These are phyloP conservation scores for Ptychadena robeensis DNA, from an alignment of 2,797 vertebrate species.

Conservation along the genomic window DNA sequence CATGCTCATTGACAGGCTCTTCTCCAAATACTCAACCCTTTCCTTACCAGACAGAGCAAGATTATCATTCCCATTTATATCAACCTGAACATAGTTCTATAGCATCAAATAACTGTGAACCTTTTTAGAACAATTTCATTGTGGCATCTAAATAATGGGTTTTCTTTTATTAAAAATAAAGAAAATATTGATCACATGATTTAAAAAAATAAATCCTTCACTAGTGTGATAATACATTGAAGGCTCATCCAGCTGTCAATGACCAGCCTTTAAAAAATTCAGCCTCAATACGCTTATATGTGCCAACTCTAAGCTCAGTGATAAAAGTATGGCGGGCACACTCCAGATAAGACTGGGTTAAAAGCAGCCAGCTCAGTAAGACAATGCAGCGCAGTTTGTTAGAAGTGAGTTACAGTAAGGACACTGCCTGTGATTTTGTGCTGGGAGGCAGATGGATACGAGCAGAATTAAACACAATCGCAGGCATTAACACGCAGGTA, in stretches of 20 bases:
- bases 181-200: neutral
- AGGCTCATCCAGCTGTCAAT: neutral
- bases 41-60: slow-evolving; percentile 22
- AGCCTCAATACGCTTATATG: neutral
- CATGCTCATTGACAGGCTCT: slow-evolving; percentile 57
- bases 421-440: slow-evolving; percentile 60
- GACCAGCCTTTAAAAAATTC: neutral
- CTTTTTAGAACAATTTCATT: no score
- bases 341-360: slow-evolving; percentile 13
- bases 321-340: no score
- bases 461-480: slow-evolving; percentile 68
- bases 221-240: neutral
- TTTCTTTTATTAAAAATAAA: neutral
- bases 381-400: slow-evolving; percentile 53
- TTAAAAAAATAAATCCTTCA: neutral
- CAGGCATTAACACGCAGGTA: slow-evolving; percentile 68
- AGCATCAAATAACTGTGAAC: neutral
- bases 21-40: slow-evolving; percentile 46
- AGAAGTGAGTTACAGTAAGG: slow-evolving; percentile 58
- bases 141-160: neutral
- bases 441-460: slow-evolving; percentile 70
- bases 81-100: neutral
- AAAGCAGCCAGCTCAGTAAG: neutral
- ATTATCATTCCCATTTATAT: neutral
- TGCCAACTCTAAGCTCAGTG: neutral